Evolutionary conservation across 2,113 vertebrate species (phyloP).

Genomic region (Carassius carassius): DNA sequence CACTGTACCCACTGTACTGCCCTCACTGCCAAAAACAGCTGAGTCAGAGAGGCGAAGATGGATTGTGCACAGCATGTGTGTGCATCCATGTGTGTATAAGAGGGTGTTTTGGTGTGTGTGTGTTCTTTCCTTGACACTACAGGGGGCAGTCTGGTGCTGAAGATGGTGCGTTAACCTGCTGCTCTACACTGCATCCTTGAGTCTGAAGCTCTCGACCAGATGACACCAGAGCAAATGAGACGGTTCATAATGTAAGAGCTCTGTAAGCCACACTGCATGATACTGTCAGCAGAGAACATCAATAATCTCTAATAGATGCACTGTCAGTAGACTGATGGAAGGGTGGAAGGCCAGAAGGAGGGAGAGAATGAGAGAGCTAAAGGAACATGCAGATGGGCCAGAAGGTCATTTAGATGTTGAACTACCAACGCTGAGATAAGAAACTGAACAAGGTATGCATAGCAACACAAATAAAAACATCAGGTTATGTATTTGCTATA

Average conservation of each 20-base stretch:
- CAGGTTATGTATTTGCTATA: not conserved
- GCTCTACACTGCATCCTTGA: conserved; percentile 12
- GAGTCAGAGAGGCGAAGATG: conserved; percentile 59
- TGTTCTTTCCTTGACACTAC: not conserved
- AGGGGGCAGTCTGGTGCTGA: not conserved
- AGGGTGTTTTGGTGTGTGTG: not conserved
- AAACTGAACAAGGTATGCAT: not conserved
- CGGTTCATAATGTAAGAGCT: not conserved
- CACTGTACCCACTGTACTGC: conserved; percentile 58
- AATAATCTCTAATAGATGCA: conserved; percentile 40
- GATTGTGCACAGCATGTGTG: conserved; percentile 30
- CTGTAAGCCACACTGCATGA: conserved; percentile 32
- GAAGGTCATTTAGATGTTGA: conserved; percentile 33
- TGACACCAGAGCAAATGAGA: conserved; percentile 30
- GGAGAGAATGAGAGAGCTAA: not conserved
- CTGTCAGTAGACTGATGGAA: conserved; percentile 11
- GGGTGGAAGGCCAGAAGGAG: not conserved
- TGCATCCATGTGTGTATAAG: conserved; percentile 26
- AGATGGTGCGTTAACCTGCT: not conserved
- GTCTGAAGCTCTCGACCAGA: not conserved
- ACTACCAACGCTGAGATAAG: conserved; percentile 4
- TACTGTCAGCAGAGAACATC: conserved; percentile 37
- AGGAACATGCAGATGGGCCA: conserved; percentile 35
- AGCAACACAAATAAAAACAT: not conserved
- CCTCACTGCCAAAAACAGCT: conserved; percentile 64